A percentile compares a stretch with the other conserved stretches of the same genome.
These are phyloP conservation scores for Macrostomum lignano DNA, from an alignment of 1,140 invertebrate genomes.

Conservation along the genomic window DNA sequence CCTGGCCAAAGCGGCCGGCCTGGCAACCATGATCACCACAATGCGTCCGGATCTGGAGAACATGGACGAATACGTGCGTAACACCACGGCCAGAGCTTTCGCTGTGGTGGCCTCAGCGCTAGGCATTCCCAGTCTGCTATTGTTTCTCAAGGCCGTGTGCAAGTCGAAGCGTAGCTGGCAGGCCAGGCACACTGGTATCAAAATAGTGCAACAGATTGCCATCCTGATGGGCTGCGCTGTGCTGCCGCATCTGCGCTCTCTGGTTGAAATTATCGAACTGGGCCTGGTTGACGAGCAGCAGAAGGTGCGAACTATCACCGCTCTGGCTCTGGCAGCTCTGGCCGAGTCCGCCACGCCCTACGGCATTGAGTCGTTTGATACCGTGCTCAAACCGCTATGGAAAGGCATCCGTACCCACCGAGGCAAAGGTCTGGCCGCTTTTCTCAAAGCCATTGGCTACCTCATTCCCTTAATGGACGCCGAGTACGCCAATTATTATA, in stretches of 20 bases:
- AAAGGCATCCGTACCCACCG: constrained; percentile 90
- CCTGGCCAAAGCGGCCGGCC: constrained; percentile 89
- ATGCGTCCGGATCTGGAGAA: constrained; percentile 99
- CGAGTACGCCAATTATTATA: constrained; percentile 98
- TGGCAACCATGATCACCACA: constrained; percentile 98
- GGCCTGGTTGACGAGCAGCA: constrained; percentile 45
- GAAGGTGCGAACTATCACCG: constrained; percentile 73
- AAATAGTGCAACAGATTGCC: constrained; percentile 97
- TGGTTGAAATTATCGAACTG: constrained; percentile 98
- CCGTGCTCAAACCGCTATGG: constrained; percentile 90
- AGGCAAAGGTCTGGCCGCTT: constrained; percentile 89
- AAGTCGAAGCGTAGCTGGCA: constrained; percentile 99
- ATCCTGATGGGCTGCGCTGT: constrained; percentile 99
- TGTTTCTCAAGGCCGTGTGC: constrained; percentile 95
- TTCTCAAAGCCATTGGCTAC: constrained; percentile 95
- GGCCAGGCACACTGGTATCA: constrained; percentile 87
- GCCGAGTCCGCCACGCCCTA: constrained; percentile 87
- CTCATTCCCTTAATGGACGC: constrained; percentile 97
- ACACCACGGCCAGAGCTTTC: constrained; percentile 91
- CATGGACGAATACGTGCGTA: constrained; percentile 95
- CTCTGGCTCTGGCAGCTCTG: constrained; percentile 78
- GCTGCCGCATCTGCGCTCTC: constrained; percentile 73
- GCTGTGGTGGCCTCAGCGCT: constrained; percentile 93
- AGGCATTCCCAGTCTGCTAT: constrained; percentile 80
- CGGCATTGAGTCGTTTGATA: constrained; percentile 97